Evolutionary conservation across 2,113 vertebrate genomes (phyloP).

Genomic region (Rhinichthys klamathensis): DNA sequence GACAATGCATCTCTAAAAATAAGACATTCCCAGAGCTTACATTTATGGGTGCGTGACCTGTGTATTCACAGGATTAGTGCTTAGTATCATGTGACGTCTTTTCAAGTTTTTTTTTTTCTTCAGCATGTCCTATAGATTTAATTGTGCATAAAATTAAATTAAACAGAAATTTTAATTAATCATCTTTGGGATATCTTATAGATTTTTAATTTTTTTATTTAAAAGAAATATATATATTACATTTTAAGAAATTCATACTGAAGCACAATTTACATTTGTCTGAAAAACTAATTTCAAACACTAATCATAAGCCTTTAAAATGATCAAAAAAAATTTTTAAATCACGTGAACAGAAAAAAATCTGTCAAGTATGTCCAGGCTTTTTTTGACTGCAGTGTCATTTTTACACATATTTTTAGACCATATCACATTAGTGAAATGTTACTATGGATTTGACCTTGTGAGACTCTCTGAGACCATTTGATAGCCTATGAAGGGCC

Average conservation of each 20-base stretch:
- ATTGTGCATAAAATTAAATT: neutral
- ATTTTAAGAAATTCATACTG: too few relatives aligned
- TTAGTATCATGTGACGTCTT: constrained; percentile 1
- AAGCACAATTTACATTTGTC: neutral
- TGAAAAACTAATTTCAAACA: neutral
- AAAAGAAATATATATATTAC: too few relatives aligned
- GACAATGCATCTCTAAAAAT: constrained; percentile 40
- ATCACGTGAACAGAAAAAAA: too few relatives aligned
- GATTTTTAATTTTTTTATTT: too few relatives aligned
- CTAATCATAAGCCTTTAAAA: neutral
- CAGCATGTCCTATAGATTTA: neutral
- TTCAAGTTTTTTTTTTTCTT: neutral
- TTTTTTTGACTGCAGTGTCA: neutral
- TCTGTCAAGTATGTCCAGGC: neutral
- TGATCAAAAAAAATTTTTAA: too few relatives aligned
- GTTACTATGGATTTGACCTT: constrained; percentile 62
- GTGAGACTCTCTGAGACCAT: constrained; percentile 44
- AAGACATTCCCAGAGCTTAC: constrained; percentile 39
- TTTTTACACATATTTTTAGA: constrained; percentile 26
- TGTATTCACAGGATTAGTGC: neutral
- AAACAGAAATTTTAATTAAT: neutral
- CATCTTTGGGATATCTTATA: neutral
- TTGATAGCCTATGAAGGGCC: constrained; percentile 44
- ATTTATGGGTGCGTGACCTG: constrained; percentile 11
- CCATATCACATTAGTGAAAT: constrained; percentile 43